A percentile compares a stretch with the other conserved stretches of the same genome.
phyloP scores from a whole-genome alignment of 2,888 invertebrate genomes.

The Tineola bisselliella region DNA sequence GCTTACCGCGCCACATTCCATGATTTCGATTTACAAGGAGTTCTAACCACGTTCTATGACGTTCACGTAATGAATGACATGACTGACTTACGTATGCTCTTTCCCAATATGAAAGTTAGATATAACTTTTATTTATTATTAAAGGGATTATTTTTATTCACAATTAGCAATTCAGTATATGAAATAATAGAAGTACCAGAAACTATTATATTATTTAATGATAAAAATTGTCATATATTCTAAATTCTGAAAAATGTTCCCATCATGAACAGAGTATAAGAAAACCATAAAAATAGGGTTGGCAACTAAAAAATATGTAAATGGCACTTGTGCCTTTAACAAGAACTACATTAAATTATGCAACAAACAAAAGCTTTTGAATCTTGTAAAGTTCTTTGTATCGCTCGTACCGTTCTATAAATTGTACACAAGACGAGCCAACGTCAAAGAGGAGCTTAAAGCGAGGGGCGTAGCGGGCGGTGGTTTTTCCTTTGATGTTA shows the following conservation, averaged over 20 bases:
- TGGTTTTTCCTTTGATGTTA: constrained; percentile 45
- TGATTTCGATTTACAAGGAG: constrained; percentile 13
- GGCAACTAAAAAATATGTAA: background rate
- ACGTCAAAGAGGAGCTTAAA: constrained; percentile 29
- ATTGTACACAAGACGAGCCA: constrained; percentile 14
- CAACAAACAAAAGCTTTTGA: constrained; percentile 27
- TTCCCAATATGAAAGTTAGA: too few relatives aligned
- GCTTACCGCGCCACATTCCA: constrained; percentile 15
- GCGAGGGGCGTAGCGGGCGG: constrained; percentile 32
- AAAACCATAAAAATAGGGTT: constrained; percentile 1
- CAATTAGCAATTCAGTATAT: too few relatives aligned
- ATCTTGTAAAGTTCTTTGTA: constrained; percentile 27
- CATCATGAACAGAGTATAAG: background rate
- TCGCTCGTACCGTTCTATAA: constrained; percentile 19
- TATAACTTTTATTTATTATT: too few relatives aligned
- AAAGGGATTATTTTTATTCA: too few relatives aligned
- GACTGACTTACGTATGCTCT: background rate
- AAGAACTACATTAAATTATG: constrained; percentile 26
- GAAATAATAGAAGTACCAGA: too few relatives aligned
- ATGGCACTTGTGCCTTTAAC: constrained; percentile 14
- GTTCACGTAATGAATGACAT: background rate
- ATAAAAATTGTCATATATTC: too few relatives aligned
- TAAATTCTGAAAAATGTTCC: background rate
- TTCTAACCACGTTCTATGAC: constrained; percentile 4
- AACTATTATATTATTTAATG: too few relatives aligned